phyloP scores from a whole-genome alignment of 2,797 vertebrate species.

The Mus minutoides region DNA sequence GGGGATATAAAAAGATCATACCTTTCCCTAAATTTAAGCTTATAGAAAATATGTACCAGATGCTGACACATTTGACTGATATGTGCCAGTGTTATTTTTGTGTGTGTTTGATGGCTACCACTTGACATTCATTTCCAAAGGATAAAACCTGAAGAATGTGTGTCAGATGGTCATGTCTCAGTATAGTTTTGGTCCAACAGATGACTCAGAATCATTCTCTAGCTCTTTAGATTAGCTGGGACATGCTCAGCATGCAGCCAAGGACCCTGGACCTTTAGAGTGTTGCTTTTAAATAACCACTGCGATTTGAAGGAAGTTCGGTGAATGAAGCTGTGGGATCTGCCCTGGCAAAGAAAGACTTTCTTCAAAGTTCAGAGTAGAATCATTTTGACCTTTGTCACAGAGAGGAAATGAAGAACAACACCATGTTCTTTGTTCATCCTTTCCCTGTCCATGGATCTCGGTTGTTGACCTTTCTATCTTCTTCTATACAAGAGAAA shows the following conservation, averaged over 20 bases:
- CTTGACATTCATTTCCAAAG: conserved; percentile 4
- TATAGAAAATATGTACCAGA: conserved; percentile 2
- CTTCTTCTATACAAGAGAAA: conserved; percentile 78
- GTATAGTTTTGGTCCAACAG: neutral
- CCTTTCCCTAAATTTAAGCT: neutral
- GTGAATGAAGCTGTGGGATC: conserved; percentile 53
- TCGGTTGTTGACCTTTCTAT: conserved; percentile 79
- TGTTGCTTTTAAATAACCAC: conserved; percentile 52
- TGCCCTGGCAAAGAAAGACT: conserved; percentile 65
- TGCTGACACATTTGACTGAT: neutral
- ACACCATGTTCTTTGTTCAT: conserved; percentile 32
- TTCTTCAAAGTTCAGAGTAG: conserved; percentile 74
- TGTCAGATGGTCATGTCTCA: neutral
- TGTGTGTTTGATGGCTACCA: neutral
- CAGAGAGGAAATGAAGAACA: conserved; percentile 74
- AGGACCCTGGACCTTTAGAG: conserved; percentile 35
- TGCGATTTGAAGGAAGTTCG: conserved; percentile 61
- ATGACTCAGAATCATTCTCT: neutral
- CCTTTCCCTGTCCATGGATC: conserved; percentile 63
- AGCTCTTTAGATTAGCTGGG: neutral
- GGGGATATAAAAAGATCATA: neutral
- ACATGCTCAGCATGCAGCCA: neutral
- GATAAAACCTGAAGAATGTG: neutral
- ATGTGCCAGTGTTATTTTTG: neutral
- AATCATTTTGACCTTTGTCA: conserved; percentile 77